Conservation (phyloP, 2,888 invertebrate species). For the Drosophila greeni region DNA sequence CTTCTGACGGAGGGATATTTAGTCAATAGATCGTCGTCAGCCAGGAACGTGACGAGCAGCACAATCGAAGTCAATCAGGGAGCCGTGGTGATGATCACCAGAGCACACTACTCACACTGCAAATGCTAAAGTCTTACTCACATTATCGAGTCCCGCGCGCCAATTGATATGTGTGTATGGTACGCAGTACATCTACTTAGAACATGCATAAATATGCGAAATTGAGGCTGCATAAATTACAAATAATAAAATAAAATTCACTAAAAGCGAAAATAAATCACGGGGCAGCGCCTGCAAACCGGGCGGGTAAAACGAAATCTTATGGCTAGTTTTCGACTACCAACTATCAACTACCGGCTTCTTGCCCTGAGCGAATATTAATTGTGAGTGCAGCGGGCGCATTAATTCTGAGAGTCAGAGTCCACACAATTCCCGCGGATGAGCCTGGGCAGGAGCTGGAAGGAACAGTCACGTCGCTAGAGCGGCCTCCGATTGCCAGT, state of each 20-base stretch:
- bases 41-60: constrained; percentile 62
- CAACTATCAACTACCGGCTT: constrained; percentile 8
- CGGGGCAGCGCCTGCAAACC: constrained; percentile 43
- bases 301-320: constrained; percentile 61
- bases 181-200: background rate
- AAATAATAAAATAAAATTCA: constrained; percentile 71
- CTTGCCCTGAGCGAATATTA: constrained; percentile 53
- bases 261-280: constrained; percentile 73
- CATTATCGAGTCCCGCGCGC: constrained; percentile 1
- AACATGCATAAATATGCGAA: too few species aligned
- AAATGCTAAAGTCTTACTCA: background rate
- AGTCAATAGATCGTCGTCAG: constrained; percentile 27
- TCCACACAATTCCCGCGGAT: constrained; percentile 16
- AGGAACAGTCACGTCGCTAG: constrained; percentile 20
- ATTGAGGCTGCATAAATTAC: constrained; percentile 59
- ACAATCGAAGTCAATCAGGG: constrained; percentile 63
- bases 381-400: constrained; percentile 58
- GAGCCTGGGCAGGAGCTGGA: constrained; percentile 22
- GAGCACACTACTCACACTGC: background rate
- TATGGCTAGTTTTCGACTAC: constrained; percentile 34
- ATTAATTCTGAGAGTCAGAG: constrained; percentile 39
- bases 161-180: background rate
- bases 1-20: background rate
- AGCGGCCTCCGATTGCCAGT: constrained; percentile 40
- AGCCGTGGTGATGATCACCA: constrained; percentile 45